Percentiles rank a stretch among this genome's conserved stretches.
Conservation (phyloP, 2,113 vertebrate species). For the Andinoacara biseriatus region DNA sequence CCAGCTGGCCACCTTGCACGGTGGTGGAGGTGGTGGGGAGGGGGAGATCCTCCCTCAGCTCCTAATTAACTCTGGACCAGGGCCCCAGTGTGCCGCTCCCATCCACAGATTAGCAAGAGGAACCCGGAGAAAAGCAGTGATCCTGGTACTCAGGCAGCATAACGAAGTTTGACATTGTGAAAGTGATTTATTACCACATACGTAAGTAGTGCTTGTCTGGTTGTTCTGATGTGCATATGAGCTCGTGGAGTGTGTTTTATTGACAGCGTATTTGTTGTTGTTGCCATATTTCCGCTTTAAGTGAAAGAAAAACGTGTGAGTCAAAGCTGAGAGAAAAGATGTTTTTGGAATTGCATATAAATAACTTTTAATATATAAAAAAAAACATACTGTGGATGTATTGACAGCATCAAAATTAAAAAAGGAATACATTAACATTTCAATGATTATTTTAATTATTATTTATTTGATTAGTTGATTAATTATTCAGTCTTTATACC, state of each 20-base stretch:
- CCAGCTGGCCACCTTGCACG: conserved; percentile 63
- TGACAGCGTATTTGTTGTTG: neutral
- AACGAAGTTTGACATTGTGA: conserved; percentile 8
- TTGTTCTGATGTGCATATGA: conserved; percentile 1
- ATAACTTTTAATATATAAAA: neutral
- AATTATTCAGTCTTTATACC: too few relatives aligned
- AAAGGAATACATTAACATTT: too few relatives aligned
- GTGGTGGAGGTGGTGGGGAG: conserved; percentile 12
- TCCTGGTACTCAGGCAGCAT: neutral
- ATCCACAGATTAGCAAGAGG: conserved; percentile 49
- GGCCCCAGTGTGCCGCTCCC: conserved; percentile 56
- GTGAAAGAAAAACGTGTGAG: neutral
- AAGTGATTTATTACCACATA: neutral
- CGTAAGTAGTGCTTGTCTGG: conserved; percentile 40
- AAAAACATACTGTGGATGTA: neutral
- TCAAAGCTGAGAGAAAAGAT: neutral
- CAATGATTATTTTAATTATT: too few relatives aligned
- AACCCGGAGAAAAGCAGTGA: conserved; percentile 38
- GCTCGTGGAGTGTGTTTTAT: neutral
- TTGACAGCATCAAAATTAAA: neutral
- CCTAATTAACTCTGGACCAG: conserved; percentile 79
- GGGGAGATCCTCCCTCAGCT: conserved; percentile 68
- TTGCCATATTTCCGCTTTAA: neutral
- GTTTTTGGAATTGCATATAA: neutral
- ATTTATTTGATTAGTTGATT: too few relatives aligned